A percentile compares a stretch with the other conserved stretches of the same genome.
Conservation (phyloP, 2,113 vertebrate genomes). For the Chionis minor region DNA sequence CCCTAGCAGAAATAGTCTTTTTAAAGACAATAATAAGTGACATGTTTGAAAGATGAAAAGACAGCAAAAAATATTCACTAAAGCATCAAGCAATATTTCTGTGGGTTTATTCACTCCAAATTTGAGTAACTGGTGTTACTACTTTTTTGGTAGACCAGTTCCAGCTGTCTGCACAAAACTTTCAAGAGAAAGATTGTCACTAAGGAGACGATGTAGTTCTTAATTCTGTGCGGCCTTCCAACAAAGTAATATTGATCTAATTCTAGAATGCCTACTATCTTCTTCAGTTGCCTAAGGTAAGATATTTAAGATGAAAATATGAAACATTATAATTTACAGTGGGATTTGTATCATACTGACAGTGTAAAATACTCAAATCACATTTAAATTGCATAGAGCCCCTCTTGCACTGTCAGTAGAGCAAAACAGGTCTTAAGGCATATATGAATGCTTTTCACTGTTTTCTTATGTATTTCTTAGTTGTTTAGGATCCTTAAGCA, state of each 20-base stretch:
- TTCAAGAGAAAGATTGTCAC: background rate
- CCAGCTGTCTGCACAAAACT: background rate
- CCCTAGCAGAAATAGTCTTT: background rate
- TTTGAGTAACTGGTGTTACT: background rate
- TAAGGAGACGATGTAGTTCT: background rate
- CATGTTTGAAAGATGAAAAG: background rate
- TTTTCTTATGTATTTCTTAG: slow-evolving; percentile 62
- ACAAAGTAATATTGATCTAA: background rate
- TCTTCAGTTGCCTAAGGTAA: background rate
- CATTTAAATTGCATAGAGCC: background rate
- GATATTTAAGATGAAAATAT: background rate
- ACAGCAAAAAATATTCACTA: background rate
- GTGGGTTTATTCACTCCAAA: background rate
- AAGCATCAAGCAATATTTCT: background rate
- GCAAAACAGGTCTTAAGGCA: background rate
- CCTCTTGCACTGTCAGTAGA: background rate
- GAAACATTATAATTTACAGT: background rate
- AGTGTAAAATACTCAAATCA: background rate
- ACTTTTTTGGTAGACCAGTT: background rate
- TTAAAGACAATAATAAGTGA: background rate
- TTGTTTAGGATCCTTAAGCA: slow-evolving; percentile 97
- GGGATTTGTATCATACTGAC: background rate
- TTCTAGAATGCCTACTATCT: background rate
- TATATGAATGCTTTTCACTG: background rate
- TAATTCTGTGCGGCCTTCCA: background rate